Conservation (phyloP, 2,113 vertebrate species). For the Stomatorhinus ivindoensis region DNA sequence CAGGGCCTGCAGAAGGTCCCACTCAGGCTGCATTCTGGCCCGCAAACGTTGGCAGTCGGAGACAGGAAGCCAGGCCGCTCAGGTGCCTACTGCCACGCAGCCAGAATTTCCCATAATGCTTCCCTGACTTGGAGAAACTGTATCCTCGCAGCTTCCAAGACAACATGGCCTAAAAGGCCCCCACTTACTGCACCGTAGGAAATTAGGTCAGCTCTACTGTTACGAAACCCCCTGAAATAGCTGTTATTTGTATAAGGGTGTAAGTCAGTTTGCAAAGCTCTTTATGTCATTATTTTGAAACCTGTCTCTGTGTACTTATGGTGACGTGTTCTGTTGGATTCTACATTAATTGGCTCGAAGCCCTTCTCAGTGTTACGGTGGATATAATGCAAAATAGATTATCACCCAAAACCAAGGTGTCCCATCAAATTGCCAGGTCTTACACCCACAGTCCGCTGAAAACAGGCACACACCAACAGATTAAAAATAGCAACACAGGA, state of each 20-base stretch:
- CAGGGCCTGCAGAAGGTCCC: neutral
- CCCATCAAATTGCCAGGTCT: neutral
- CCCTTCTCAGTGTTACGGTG: neutral
- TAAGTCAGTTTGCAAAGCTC: neutral
- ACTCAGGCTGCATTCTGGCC: neutral
- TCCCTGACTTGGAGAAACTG: constrained; percentile 18
- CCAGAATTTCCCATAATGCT: constrained; percentile 21
- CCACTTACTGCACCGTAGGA: constrained; percentile 36
- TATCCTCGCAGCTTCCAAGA: constrained; percentile 5
- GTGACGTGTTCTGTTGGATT: neutral
- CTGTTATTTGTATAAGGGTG: neutral
- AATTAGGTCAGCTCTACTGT: constrained; percentile 47
- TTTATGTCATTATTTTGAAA: neutral
- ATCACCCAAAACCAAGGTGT: neutral
- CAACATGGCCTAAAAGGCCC: constrained; percentile 13
- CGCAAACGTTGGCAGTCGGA: neutral
- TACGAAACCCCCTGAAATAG: constrained; percentile 23
- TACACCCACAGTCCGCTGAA: neutral
- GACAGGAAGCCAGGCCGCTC: neutral
- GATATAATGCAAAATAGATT: neutral
- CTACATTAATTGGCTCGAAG: neutral
- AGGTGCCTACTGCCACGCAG: neutral
- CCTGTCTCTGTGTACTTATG: neutral
- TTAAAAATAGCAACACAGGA: neutral
- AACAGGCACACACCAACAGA: neutral